A percentile compares a stretch with the other conserved stretches of the same genome.
phyloP scores from a whole-genome alignment of 1,140 invertebrate genomes.

The Dysdera silvatica region DNA sequence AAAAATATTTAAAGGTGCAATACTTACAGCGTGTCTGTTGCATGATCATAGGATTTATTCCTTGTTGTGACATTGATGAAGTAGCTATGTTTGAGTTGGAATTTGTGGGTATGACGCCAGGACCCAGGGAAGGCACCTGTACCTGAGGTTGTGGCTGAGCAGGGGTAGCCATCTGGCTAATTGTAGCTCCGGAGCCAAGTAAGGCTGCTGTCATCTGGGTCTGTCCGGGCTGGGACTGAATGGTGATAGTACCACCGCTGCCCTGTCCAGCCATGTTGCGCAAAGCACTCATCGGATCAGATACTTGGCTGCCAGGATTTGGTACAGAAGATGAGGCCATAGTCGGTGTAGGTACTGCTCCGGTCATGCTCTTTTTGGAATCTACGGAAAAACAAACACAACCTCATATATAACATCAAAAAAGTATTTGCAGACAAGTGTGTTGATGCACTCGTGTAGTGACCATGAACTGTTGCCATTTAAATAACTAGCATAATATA shows the following conservation, averaged over 20 bases:
- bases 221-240: constrained; percentile 23
- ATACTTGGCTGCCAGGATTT: constrained; percentile 38
- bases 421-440: too few relatives aligned
- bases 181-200: constrained; percentile 13
- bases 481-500: too few relatives aligned
- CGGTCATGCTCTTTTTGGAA: constrained; percentile 22
- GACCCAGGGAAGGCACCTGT: constrained; percentile 8
- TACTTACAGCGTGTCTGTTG: constrained; percentile 27
- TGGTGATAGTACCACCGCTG: constrained; percentile 22
- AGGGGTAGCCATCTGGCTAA: constrained; percentile 17
- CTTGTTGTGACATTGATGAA: constrained; percentile 19
- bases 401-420: too few relatives aligned
- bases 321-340: constrained; percentile 13
- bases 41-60: constrained; percentile 32
- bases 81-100: constrained; percentile 18
- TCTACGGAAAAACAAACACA: too few relatives aligned
- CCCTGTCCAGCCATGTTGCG: constrained; percentile 70
- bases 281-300: constrained; percentile 76
- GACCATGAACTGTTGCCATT: too few relatives aligned
- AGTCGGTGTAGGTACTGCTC: constrained; percentile 8
- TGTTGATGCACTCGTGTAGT: too few relatives aligned
- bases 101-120: constrained; percentile 7
- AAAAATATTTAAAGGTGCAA: neutral
- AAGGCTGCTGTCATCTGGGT: constrained; percentile 18
- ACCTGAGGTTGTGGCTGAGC: constrained; percentile 5